These are phyloP conservation scores for Bubalus kerabau DNA, from an alignment of 2,113 vertebrate genomes.

Conservation along the genomic window DNA sequence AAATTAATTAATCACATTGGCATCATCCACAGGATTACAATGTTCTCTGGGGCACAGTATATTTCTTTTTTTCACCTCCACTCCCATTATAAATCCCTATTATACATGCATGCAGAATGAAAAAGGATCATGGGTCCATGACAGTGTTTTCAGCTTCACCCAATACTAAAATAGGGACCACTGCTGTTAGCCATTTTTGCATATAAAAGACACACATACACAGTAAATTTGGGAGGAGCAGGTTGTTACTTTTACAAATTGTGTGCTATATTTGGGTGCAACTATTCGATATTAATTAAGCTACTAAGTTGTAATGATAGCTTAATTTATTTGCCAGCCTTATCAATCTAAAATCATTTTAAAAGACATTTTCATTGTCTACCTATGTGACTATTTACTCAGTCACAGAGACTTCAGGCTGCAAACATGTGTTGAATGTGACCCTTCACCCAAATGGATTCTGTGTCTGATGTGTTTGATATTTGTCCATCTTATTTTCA, in stretches of 20 bases:
- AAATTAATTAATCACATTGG: conserved; percentile 55
- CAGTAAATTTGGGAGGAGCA: conserved; percentile 67
- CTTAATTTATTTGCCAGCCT: conserved; percentile 51
- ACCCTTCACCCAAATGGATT: conserved; percentile 82
- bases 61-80: conserved; percentile 14
- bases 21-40: conserved; percentile 51
- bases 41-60: conserved; percentile 44
- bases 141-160: conserved; percentile 34
- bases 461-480: conserved; percentile 82
- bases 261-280: neutral
- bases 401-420: conserved; percentile 75
- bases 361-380: conserved; percentile 8
- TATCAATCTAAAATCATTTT: conserved; percentile 43
- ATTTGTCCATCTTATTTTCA: conserved; percentile 76
- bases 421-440: conserved; percentile 80
- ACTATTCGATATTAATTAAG: conserved; percentile 30
- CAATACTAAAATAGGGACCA: conserved; percentile 30
- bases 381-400: conserved; percentile 63
- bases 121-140: conserved; percentile 24
- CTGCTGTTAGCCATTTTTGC: conserved; percentile 27
- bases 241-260: conserved; percentile 26
- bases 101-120: conserved; percentile 61
- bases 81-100: conserved; percentile 25
- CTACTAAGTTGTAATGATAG: conserved; percentile 32
- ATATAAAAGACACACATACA: conserved; percentile 60